Evolutionary conservation across 2,888 invertebrate genomes (phyloP), one percentile per base, ranked within the genome.

Genomic region (Papilio elwesi): DNA sequence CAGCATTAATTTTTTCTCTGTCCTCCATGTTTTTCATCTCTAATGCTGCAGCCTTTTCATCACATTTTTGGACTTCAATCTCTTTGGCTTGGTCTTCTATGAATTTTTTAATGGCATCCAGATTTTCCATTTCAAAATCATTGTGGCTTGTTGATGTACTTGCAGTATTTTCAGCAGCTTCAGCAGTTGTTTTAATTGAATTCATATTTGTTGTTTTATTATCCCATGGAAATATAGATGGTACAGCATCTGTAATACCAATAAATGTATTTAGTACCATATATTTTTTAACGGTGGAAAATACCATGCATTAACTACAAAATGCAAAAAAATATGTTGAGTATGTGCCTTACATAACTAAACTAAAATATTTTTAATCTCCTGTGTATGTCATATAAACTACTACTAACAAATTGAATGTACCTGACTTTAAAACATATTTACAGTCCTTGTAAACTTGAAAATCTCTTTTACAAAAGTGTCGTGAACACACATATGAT

Each of bases 391-490:
- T 59, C 66, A 49, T 70, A 75, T 63, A 59, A 74, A 65, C 74
- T 74, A 69, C 73, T 59, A 74, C 65, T 68, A 68, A 74, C 65
- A 76, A 65, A 69, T 69, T 71, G 70, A 78, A 71, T 80, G 81
- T 90, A 93, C 94, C 93, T 88, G 95, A 94, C 85, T 95, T 95
- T 67, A 97, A 89, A 84, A 96, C 90, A 85, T 96, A 96, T 90
- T 96, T 97, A 75, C 95, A 95, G 74, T 95, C 95, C 87, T 96
- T 95, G 80, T 95, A 95, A 77, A 94, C 94, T 87, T 96, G 95
- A 88, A 97, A 97, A 89, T 97, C 97, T 47, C 94, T 95, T 79
- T 95, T 95, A 79, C 95, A 93, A 86, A 97, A 97, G 88, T 97
- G 97, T 74, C 96, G 94, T 13, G 97, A 97, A 84, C 97, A 97